A percentile compares a stretch with the other conserved stretches of the same genome.
phyloP scores from a whole-genome alignment of 2,113 vertebrate genomes.

The Rattus norvegicus region DNA sequence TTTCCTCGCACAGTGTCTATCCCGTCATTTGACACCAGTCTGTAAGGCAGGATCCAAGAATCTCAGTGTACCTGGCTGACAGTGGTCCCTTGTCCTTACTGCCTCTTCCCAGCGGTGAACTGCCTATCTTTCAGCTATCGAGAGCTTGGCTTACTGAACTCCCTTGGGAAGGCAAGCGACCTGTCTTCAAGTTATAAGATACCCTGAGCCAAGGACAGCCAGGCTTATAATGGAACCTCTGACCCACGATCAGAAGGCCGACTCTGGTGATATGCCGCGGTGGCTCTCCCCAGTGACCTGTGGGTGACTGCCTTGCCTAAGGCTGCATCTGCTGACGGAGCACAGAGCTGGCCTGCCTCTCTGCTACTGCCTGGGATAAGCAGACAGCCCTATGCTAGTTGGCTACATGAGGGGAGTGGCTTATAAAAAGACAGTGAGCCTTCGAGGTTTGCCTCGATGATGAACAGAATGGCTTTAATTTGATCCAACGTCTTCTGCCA shows the following conservation, averaged over 20 bases:
- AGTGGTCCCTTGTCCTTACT: neutral
- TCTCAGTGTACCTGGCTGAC: neutral
- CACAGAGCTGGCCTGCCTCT: neutral
- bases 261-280: neutral
- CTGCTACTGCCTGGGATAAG: neutral
- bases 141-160: neutral
- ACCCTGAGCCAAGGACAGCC: neutral
- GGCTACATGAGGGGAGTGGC: neutral
- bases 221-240: neutral
- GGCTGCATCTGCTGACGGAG: neutral
- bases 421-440: neutral
- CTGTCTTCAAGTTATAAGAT: neutral
- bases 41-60: neutral
- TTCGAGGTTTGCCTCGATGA: neutral
- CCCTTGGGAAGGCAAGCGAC: neutral
- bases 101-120: neutral
- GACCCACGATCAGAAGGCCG: neutral
- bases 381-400: fast-evolving
- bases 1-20: neutral
- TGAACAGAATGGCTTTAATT: neutral
- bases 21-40: neutral
- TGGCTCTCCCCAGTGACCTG: neutral
- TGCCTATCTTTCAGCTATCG: neutral
- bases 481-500: neutral
- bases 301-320: neutral